These are phyloP conservation scores for Metopolophium dirhodum DNA, from an alignment of 1,140 invertebrate genomes.

Conservation along the genomic window DNA sequence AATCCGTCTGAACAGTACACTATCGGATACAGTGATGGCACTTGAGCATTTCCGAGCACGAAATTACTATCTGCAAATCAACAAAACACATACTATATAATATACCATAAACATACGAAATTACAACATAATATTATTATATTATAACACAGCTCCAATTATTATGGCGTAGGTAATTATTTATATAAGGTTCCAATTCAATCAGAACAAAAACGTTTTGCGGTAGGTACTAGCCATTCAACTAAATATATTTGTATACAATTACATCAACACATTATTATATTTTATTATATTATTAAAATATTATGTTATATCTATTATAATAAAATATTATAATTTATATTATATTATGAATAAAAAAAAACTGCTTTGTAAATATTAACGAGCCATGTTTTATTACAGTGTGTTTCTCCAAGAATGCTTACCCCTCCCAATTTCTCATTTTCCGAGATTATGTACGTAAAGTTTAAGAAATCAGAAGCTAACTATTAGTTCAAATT, in stretches of 20 bases:
- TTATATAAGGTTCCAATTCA: neutral
- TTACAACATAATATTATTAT: neutral
- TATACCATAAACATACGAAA: no score
- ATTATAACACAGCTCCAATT: neutral
- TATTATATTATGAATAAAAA: neutral
- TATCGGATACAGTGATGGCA: slow-evolving; percentile 86
- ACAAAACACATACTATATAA: slow-evolving; percentile 62
- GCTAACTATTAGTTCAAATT: neutral
- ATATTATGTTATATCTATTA: no score
- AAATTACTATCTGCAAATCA: slow-evolving; percentile 93
- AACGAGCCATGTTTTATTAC: neutral
- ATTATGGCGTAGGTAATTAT: neutral
- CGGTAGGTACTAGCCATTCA: neutral
- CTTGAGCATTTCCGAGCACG: slow-evolving; percentile 95
- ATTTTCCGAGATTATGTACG: neutral
- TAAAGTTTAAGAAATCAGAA: neutral
- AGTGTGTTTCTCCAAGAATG: neutral
- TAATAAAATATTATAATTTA: neutral
- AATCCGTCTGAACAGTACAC: slow-evolving; percentile 98
- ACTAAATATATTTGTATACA: neutral
- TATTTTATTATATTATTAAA: no score
- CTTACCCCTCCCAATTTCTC: neutral
- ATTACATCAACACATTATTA: no score
- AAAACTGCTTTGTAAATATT: neutral
- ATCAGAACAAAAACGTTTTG: neutral